Percentiles rank a stretch among this genome's conserved stretches.
Conservation (phyloP, 2,113 vertebrate genomes). For the Eubucco bourcierii region DNA sequence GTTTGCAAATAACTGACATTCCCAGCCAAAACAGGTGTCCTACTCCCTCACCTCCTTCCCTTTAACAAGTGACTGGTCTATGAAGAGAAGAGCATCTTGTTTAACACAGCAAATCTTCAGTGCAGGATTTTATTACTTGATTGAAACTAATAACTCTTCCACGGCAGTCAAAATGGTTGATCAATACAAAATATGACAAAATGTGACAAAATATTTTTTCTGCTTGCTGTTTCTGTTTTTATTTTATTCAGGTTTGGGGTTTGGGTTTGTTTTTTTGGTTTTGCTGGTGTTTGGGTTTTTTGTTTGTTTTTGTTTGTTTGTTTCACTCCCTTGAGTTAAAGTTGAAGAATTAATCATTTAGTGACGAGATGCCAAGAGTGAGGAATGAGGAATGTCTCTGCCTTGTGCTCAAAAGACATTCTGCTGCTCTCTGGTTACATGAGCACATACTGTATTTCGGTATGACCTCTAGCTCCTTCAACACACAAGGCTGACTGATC, state of each 20-base stretch:
- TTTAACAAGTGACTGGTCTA: not conserved
- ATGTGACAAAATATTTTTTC: not conserved
- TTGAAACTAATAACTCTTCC: not conserved
- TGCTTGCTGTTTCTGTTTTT: not conserved
- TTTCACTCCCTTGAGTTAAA: not conserved
- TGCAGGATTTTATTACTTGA: not conserved
- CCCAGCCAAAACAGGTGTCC: not conserved
- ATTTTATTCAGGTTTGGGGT: not conserved
- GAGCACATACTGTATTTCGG: not conserved
- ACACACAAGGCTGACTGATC: not conserved
- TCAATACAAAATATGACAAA: not conserved
- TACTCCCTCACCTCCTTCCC: not conserved
- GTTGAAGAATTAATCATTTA: not conserved
- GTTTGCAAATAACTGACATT: not conserved
- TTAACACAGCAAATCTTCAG: not conserved
- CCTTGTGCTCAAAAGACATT: not conserved
- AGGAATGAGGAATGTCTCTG: not conserved
- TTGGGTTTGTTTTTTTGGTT: too few relatives aligned
- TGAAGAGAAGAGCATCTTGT: not conserved
- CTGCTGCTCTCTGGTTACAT: not conserved
- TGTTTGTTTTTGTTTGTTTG: not conserved
- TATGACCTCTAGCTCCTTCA: constrained; percentile 1
- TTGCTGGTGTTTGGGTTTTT: not conserved
- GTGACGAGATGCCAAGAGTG: not conserved
- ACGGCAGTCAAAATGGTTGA: not conserved